Evolutionary conservation across 2,113 vertebrate species (phyloP), one percentile per base, ranked within the genome.

Genomic region (Cavia aperea): DNA sequence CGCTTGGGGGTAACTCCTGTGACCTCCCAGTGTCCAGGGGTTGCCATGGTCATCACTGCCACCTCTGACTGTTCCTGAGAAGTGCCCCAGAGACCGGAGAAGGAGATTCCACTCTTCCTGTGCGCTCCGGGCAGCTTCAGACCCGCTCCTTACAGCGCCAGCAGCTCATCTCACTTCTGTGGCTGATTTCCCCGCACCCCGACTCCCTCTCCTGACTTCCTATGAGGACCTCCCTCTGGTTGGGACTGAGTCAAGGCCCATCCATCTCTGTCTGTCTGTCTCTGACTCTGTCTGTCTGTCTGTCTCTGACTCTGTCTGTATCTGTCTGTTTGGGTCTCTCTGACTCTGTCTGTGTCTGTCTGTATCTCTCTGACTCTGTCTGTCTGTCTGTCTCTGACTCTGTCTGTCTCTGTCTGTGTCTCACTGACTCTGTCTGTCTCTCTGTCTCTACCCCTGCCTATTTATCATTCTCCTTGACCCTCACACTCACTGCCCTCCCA

Each of bases 41-140:
- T 7, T 2, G 31, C 12, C 6, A 0, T 0, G 0, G 60, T 51
- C 19, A 3, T 6, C 2, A 2, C 9, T 21, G 21, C 9, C 2
- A 21, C 26, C 21, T 33, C 21, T 49, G 29, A 43, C 18, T 58
- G 81, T 72, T 73, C 26, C 81, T 26, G 54, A 70, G 81, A 63
- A 23, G 31, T 4, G 4, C 18, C 66, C 60, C 39, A 66, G 82
- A 63, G 51, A 39, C 49, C 46, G 5, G 15, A 13, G 9, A 66
- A 66, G 49, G 70, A 83, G 60, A 78, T 49, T 29, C 6, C 36
- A 11, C 9, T 24, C 39, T 62, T 29, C 13, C 6, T 58, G 31
- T 15, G 4, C 8, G 49, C 16, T 31, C 31, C 39, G 56, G 56
- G 29, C 51, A 70, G 78, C 3, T 26, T 8, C 5, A 18, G 3